A percentile compares a stretch with the other conserved stretches of the same genome.
These are phyloP conservation scores for Chaenodraco wilsoni DNA, from an alignment of 2,797 vertebrate species.

Conservation along the genomic window DNA sequence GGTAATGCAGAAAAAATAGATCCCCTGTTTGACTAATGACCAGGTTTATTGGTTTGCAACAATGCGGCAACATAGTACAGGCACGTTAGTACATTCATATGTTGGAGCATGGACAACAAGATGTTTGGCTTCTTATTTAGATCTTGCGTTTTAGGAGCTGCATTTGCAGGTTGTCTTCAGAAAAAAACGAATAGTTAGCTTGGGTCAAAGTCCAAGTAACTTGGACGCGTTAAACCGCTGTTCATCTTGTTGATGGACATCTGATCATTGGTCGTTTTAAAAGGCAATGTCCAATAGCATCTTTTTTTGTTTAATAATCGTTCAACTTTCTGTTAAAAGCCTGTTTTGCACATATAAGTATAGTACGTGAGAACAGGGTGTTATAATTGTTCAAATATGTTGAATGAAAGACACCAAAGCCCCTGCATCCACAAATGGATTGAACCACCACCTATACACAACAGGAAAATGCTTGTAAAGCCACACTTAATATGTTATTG, in stretches of 20 bases:
- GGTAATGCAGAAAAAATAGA: not conserved
- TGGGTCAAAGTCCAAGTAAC: not conserved
- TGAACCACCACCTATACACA: conserved; percentile 3
- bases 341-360: not conserved
- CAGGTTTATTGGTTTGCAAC: not conserved
- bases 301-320: not conserved
- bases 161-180: not conserved
- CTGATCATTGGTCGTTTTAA: not conserved
- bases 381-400: conserved; percentile 5
- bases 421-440: not conserved
- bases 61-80: not conserved
- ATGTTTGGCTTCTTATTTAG: not conserved
- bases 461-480: conserved; percentile 22
- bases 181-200: not conserved
- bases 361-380: not conserved
- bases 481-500: conserved; percentile 14
- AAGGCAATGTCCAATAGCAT: not conserved
- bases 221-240: not conserved
- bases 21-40: not conserved
- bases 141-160: not conserved
- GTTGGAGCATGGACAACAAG: not conserved
- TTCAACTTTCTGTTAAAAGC: too few relatives aligned
- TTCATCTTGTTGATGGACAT: not conserved
- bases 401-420: conserved; percentile 5
- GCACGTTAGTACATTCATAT: not conserved